Base-by-base conservation (phyloP, 2,113 vertebrate species). In the Melanotaenia duboulayi region DNA sequence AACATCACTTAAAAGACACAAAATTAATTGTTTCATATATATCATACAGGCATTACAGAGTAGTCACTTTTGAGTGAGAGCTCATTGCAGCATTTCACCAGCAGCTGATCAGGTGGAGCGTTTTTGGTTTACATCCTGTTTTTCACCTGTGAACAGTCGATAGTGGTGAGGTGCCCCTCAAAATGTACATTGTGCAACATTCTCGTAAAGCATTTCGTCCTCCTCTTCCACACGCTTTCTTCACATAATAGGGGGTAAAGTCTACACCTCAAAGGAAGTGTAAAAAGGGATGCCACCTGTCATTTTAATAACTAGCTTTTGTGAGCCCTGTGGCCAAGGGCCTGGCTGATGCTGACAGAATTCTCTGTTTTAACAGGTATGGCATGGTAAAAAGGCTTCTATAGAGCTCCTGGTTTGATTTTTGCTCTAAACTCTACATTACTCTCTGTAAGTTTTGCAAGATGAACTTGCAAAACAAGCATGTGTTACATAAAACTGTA, bases 281-380 rank as follows among this genome's bases (percentile, higher is more conserved):
- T 90, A 84, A 84, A 83, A 89, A 78, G 59, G 80, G 67, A 83
- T 77, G 73, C 56, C 74, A 81, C 70, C 83, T 89, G 85, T 82
- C 80, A 74, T 76, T 88, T 77, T 89, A 91, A 90, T 88, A 74
- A 81, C 40, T 14, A 77, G 66, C 35, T 70, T 82, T 32, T 80
- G 67, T 77, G 49, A 40, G 65, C 78, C 79, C 32, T 28, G 4
- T 19, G 37, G 68, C 85, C 40, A 42, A 78, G 75, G 58, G 62
- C 68, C 64, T 25, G 32, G 19, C 50, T 79, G 13, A 23, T 13
- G 25, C 42, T 54, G 11, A 1, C 25, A 59, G 50, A 58, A 16
- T 50, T 59, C 42, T 49, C 16, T 76, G 61, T 76, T 73, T 65
- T 32, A 75, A 74, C 46, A 20, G 19, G 7, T 50, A 59, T 4